These are phyloP conservation scores for Drosophila hamatofila DNA, from an alignment of 2,888 invertebrate species.

Conservation along the genomic window DNA sequence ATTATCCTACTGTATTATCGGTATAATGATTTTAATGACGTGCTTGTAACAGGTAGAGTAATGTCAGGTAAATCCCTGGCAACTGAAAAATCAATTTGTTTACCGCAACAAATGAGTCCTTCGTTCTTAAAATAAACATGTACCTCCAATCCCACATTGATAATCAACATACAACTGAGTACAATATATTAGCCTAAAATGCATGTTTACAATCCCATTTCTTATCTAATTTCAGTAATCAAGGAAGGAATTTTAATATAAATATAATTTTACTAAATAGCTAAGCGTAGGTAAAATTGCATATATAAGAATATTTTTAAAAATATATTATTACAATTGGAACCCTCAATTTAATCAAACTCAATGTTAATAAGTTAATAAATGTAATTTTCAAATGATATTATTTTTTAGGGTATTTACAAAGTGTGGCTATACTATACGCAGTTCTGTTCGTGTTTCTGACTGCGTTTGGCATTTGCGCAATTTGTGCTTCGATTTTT, in stretches of 20 bases:
- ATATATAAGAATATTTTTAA: too few species aligned
- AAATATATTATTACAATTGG: too few species aligned
- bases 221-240: too few species aligned
- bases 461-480: conserved; percentile 60
- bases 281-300: too few species aligned
- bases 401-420: conserved; percentile 5
- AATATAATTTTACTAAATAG: too few species aligned
- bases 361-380: too few species aligned
- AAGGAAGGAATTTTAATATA: too few species aligned
- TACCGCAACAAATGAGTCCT: background rate
- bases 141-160: background rate
- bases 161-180: too few species aligned
- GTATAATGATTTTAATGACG: background rate
- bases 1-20: background rate
- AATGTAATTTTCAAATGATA: too few species aligned
- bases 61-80: background rate
- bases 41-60: background rate
- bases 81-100: background rate
- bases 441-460: conserved; percentile 8
- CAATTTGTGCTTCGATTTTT: conserved; percentile 75
- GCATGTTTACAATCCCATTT: too few species aligned
- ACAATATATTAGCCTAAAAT: too few species aligned
- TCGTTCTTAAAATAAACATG: background rate
- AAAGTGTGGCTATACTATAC: background rate
- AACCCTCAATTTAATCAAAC: too few species aligned